Base-by-base conservation (phyloP, 2,888 invertebrate genomes). In the Eupithecia subfuscata region DNA sequence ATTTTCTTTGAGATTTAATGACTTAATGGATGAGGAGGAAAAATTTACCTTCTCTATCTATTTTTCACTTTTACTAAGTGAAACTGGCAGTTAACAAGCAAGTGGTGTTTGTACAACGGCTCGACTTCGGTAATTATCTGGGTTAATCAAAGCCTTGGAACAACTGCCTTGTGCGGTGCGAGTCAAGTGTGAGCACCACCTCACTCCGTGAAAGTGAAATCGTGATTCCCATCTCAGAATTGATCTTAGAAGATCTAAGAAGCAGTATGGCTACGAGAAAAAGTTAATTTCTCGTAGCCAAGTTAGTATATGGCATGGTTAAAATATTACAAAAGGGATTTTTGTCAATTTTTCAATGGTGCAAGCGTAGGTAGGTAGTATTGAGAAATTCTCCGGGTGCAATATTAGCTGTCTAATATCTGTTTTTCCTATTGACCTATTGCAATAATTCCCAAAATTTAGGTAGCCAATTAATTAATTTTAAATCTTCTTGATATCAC, bases 51-150 rank as follows among this genome's bases (percentile, higher is more conserved):
- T 60, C 12, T 14, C 9, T 25, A 60, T 60, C 14, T 25, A 60
- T 56, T 60, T n/a, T 25, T 60, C 25, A 60, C 60, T 60, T 60
- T 60, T 25, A 25, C 60, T 5, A 56, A 60, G 60, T 60, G 60
- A 60, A 60, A 60, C 60, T 25, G 14, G 25, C 25, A 60, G 25
- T 60, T 60, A 25, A 60, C 60, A 60, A 60, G 60, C 56, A 12
- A 22, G 56, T 22, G 22, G 22, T 60, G 60, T 60, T 60, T 60
- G 60, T 60, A 14, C 25, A 60, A 25, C 60, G 60, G 60, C 60
- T 60, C 25, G 60, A 22, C 56, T 22, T 56, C 11, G 56, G 11
- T 56, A 9, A 56, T 22, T 22, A 60, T 60, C 60, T 60, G 25
- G 60, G 60, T 25, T 60, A 60, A 60, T 60, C 60, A 60, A 60